Evolutionary conservation across 1,140 invertebrate genomes (phyloP).

Genomic region (Neomicropteryx cornuta): DNA sequence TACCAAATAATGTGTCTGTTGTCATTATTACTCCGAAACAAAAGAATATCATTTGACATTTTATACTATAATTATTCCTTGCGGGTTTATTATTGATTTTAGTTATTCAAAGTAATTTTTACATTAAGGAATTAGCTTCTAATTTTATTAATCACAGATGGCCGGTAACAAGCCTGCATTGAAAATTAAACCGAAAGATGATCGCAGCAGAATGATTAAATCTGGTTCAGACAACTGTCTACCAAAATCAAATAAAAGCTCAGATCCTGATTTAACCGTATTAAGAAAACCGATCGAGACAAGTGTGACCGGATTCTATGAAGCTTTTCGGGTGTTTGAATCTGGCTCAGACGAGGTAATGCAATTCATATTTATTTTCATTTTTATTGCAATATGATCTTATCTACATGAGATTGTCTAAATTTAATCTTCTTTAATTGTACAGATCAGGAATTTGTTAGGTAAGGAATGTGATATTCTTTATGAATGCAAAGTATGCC

Average conservation of each 20-base stretch:
- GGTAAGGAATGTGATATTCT: conserved; percentile 71
- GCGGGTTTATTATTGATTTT: conserved; percentile 10
- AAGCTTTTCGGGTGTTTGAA: conserved; percentile 46
- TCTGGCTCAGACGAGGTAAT: conserved; percentile 47
- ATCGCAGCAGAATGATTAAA: conserved; percentile 22
- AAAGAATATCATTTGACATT: background rate
- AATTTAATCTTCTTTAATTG: background rate
- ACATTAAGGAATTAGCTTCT: conserved; percentile 13
- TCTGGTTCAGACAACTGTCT: conserved; percentile 13
- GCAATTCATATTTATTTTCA: conserved; percentile 3
- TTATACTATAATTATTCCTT: conserved; percentile 1
- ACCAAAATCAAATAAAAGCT: conserved; percentile 21
- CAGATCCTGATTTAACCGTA: conserved; percentile 42
- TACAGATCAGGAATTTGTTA: conserved; percentile 56
- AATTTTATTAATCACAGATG: conserved; percentile 21
- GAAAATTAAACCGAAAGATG: conserved; percentile 30
- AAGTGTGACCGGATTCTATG: conserved; percentile 46
- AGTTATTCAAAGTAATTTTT: conserved; percentile 19
- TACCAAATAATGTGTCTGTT: conserved; percentile 6
- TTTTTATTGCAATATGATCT: background rate
- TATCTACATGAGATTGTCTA: conserved; percentile 11
- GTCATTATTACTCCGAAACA: background rate
- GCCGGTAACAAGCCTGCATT: conserved; percentile 34
- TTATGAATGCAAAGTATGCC: conserved; percentile 75
- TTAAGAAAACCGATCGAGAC: conserved; percentile 50